These are phyloP conservation scores for Kuschelorhynchus macadamiae DNA, from an alignment of 2,888 invertebrate genomes.

Conservation along the genomic window DNA sequence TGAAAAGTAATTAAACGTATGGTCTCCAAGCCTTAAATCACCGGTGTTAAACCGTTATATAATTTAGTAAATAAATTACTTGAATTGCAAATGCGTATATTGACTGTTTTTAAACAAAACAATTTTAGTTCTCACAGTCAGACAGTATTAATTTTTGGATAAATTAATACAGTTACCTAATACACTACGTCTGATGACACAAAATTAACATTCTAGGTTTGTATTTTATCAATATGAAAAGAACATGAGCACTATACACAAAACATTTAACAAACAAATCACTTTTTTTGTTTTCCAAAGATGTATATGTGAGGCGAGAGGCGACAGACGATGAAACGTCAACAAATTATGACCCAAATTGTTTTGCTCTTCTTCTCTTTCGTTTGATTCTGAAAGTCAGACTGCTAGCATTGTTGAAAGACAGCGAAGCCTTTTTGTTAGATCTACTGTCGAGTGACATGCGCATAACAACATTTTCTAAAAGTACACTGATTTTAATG, in stretches of 20 bases:
- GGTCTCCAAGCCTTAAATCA: neutral
- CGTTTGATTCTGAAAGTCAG: neutral
- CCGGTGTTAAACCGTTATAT: constrained; percentile 21
- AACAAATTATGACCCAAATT: constrained; percentile 46
- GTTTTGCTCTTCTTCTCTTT: neutral
- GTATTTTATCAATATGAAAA: constrained; percentile 2
- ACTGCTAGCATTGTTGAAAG: no score
- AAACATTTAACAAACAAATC: constrained; percentile 24
- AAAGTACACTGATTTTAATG: no score
- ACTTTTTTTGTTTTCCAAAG: constrained; percentile 21
- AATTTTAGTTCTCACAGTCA: neutral
- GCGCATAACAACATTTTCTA: no score
- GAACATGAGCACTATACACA: neutral
- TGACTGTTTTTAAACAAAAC: neutral
- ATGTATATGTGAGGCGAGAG: no score
- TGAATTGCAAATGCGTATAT: constrained; percentile 14
- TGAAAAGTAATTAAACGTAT: constrained; percentile 17
- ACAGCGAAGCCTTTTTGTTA: no score
- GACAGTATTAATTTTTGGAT: neutral
- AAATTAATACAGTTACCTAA: constrained; percentile 7
- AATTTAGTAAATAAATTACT: constrained; percentile 27
- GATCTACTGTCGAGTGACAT: neutral
- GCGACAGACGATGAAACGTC: constrained; percentile 50
- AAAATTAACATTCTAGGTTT: constrained; percentile 1
- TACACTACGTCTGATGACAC: constrained; percentile 29